Percentiles rank a stretch among this genome's conserved stretches.
phyloP scores from a whole-genome alignment of 2,113 vertebrate species.

The Thinocorus orbignyianus region DNA sequence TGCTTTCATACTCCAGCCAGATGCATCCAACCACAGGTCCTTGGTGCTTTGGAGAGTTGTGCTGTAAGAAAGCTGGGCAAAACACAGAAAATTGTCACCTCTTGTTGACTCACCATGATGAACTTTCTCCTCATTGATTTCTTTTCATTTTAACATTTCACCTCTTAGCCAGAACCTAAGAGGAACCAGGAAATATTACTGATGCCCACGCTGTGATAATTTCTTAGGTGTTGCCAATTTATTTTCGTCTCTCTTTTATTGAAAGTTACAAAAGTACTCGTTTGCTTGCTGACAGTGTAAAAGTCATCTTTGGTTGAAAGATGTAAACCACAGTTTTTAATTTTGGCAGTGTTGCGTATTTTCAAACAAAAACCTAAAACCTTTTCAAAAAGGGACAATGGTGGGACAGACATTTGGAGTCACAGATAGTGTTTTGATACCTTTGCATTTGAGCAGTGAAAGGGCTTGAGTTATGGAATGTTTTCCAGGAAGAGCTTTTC shows the following conservation, averaged over 20 bases:
- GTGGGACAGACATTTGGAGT: not conserved
- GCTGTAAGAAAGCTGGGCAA: not conserved
- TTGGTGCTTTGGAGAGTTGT: not conserved
- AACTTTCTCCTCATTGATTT: not conserved
- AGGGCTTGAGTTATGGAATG: rapidly evolving
- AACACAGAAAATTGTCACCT: not conserved
- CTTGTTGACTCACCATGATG: not conserved
- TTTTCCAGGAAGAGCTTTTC: not conserved
- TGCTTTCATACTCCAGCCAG: not conserved
- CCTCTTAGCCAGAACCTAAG: not conserved
- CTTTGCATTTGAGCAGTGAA: not conserved
- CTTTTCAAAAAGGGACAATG: not conserved
- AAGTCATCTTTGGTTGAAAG: not conserved
- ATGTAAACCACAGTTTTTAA: not conserved
- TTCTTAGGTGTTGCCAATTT: not conserved
- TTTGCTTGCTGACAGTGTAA: not conserved
- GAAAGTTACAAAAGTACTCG: not conserved
- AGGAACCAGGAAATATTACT: not conserved
- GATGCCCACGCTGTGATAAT: not conserved
- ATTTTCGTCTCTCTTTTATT: not conserved
- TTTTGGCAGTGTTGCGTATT: not conserved
- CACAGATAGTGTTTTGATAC: not conserved
- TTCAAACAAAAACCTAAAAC: not conserved
- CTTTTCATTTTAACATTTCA: not conserved
- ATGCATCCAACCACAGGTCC: not conserved